These are phyloP conservation scores for Riparia riparia DNA, from an alignment of 2,113 vertebrate species.

Conservation along the genomic window DNA sequence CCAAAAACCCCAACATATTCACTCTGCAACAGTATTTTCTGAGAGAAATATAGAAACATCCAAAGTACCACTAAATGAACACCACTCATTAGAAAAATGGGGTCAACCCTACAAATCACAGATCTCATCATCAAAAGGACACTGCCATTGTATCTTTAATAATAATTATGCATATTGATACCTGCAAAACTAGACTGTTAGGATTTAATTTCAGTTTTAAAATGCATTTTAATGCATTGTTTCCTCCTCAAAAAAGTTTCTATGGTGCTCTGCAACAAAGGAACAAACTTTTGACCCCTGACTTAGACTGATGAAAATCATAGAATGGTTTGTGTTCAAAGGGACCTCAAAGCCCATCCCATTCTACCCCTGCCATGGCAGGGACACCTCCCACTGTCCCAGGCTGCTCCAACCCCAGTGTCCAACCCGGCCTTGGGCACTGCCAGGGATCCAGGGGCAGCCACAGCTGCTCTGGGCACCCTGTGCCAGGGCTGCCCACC, in stretches of 20 bases:
- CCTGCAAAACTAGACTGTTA: background rate
- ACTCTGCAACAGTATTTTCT: background rate
- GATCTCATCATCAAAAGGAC: background rate
- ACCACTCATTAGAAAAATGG: background rate
- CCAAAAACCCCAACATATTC: background rate
- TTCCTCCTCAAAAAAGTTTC: background rate
- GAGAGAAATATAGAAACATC: background rate
- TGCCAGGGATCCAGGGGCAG: background rate
- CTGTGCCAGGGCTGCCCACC: background rate
- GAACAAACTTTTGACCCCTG: background rate
- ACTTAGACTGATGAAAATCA: background rate
- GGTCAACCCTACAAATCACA: background rate
- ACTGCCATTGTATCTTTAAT: fast-evolving
- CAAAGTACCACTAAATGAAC: background rate
- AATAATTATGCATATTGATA: background rate
- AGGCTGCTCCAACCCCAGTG: background rate
- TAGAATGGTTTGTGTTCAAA: background rate
- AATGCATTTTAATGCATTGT: background rate
- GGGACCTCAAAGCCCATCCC: fast-evolving
- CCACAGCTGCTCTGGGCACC: background rate
- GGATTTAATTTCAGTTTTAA: background rate
- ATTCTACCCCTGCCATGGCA: background rate
- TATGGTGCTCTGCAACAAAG: background rate
- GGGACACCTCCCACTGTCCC: background rate
- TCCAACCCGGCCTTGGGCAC: background rate